Base-by-base conservation (phyloP, 2,113 vertebrate species). In the Aptenodytes forsteri region DNA sequence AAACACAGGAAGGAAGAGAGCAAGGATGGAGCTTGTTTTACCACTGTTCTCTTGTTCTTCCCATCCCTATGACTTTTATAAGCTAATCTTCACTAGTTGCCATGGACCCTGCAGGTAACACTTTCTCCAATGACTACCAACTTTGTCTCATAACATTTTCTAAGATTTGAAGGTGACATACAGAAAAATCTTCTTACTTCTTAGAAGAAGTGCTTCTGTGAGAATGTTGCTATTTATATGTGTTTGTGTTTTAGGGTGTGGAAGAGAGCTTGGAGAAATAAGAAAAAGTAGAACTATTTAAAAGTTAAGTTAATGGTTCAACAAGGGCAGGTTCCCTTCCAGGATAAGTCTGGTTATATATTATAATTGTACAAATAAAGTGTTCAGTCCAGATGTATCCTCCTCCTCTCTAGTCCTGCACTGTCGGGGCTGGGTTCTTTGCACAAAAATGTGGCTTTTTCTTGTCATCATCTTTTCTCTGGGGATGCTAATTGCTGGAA, bases 401-500 rank as follows among this genome's bases (percentile, higher is more conserved):
- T 83, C 23, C 11, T 89, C 52, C 32, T 56, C 38, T 62, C 42
- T 21, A 81, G 65, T 25, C 26, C 47, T 59, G 65, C 20, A 55
- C n/a, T 79, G 38, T 71, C 16, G 5, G 8, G 6, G 18, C 47
- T 71, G 36, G 19, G 11, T 36, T 84, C 36, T 87, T 26, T 13
- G 25, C 50, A 71, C 20, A 82, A 94, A 91, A 30, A 97, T 97
- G 95, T 42, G 50, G 80, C 36, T 94, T 95, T 87, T 92, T 84
- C 61, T 92, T 72, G 17, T 44, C 40, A 91, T 91, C 49, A n/a
- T 61, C 46, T 91, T 92, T 82, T 84, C 66, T 69, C 44, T 97
- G 81, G 96, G 70, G 20, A 61, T 62, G 26, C 44, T 96, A 49
- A 93, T 97, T 91, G 89, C 96, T 92, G 96, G 93, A 81, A 91